A percentile compares a stretch with the other conserved stretches of the same genome.
Evolutionary conservation across 2,113 vertebrate genomes (phyloP).

Genomic region (Pedetes capensis): DNA sequence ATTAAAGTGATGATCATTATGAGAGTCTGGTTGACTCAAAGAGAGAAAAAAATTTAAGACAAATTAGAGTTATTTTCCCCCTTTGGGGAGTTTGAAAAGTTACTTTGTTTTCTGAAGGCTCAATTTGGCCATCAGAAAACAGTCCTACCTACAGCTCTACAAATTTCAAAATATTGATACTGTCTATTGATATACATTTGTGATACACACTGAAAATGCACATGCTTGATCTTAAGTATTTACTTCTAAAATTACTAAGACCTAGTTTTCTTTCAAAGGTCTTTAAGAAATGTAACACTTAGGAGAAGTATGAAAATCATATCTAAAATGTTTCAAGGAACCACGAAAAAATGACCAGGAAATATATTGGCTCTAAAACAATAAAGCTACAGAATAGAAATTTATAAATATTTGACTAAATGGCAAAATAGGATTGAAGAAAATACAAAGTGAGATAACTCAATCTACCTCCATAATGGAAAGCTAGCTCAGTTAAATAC

Average conservation of each 20-base stretch:
- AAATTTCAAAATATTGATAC: background rate
- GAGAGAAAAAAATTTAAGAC: background rate
- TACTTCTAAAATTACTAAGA: constrained; percentile 15
- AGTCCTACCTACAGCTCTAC: background rate
- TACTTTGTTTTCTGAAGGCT: constrained; percentile 4
- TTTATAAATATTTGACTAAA: constrained; percentile 23
- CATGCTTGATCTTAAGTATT: background rate
- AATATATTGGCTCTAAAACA: constrained; percentile 12
- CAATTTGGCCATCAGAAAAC: background rate
- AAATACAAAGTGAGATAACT: background rate
- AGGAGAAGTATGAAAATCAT: background rate
- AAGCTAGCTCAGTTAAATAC: background rate
- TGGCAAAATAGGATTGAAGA: background rate
- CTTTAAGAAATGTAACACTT: constrained; percentile 13
- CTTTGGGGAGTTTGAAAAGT: background rate
- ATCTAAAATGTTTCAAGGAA: background rate
- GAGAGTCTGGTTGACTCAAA: background rate
- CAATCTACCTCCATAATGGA: background rate
- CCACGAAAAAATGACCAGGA: background rate
- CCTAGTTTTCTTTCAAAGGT: background rate
- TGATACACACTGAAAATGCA: background rate
- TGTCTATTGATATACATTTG: background rate
- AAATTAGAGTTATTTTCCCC: background rate
- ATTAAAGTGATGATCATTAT: background rate
- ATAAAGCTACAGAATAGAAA: background rate